Evolutionary conservation across 2,888 invertebrate genomes (phyloP).

Genomic region (Dorcus hopei): DNA sequence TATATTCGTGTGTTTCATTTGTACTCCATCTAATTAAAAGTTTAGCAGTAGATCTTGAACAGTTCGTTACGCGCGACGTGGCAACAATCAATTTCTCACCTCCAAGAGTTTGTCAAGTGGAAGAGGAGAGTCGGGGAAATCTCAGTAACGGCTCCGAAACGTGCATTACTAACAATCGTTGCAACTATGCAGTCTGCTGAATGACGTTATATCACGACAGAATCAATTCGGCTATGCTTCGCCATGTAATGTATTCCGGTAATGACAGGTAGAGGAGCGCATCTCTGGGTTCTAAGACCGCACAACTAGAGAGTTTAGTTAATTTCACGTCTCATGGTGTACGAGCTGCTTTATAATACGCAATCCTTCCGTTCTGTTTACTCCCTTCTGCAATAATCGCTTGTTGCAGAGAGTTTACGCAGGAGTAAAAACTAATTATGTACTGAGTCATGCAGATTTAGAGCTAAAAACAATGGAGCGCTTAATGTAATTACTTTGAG

Average conservation of each 20-base stretch:
- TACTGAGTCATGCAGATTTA: too few species aligned
- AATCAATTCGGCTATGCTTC: not conserved
- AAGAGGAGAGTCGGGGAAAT: not conserved
- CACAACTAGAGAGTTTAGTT: too few species aligned
- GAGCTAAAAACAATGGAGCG: too few species aligned
- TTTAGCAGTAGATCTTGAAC: conserved; percentile 1
- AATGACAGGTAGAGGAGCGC: not conserved
- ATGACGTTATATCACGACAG: not conserved
- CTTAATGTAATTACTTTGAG: too few species aligned
- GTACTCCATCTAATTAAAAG: conserved; percentile 2
- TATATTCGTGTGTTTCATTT: not conserved
- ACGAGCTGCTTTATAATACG: too few species aligned
- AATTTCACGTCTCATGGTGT: too few species aligned
- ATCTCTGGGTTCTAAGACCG: too few species aligned
- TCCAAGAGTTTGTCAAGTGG: conserved; percentile 1
- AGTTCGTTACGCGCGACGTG: conserved; percentile 2
- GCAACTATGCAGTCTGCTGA: not conserved
- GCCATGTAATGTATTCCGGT: not conserved
- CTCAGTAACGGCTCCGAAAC: not conserved
- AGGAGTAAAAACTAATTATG: too few species aligned
- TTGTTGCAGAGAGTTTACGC: too few species aligned
- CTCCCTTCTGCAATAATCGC: too few species aligned
- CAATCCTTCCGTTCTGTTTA: too few species aligned
- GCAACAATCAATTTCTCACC: conserved; percentile 3
- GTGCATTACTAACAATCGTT: not conserved